Evolutionary conservation across 1,140 invertebrate genomes (phyloP), one percentile per base, ranked within the genome.

Genomic region (Nephotettix cincticeps): DNA sequence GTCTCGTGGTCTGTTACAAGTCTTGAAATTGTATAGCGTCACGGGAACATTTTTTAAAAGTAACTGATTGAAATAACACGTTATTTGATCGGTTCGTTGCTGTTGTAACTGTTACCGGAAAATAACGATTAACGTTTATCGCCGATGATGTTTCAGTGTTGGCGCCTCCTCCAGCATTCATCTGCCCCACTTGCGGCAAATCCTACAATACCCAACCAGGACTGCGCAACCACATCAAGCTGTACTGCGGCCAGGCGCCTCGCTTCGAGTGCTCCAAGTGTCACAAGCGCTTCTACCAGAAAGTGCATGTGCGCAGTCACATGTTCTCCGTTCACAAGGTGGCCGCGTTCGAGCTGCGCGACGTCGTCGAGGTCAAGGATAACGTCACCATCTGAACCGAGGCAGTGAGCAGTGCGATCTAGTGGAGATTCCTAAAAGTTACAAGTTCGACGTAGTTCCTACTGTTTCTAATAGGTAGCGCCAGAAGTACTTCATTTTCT

Each of bases 241-340:
- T 85, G 65, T 85, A 87, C 69, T 87, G 86, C 71, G 85, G 85
- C 19, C 81, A 85, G 17, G 80, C 79, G 13, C 84, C 84, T 1
- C 79, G 83, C 76, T 87, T 84, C 76, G 79, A 81, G 23, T 87
- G 86, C 68, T 80, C 81, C 11, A 61, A 83, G 69, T 84, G 83
- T 69, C 78, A 80, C 1, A 29, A 63, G 9, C 27, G 54, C 3
- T 70, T 70, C 36, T 70, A 63, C 56, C 69, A 70, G 32, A 45
- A 29, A 56, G 69, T 36, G 2, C 69, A 70, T 43, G 54, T 70
- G 17, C 51, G 56, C 0, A 43, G 36, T 28, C 69, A 70, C 21
- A 36, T 70, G 54, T 54, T 61, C 28, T 45, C 65, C 17, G 56
- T 61, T 13, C 68, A 70, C 23, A 36, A 43, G 32, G 79, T 61